phyloP scores from a whole-genome alignment of 2,797 vertebrate genomes.

The Periparus ater region DNA sequence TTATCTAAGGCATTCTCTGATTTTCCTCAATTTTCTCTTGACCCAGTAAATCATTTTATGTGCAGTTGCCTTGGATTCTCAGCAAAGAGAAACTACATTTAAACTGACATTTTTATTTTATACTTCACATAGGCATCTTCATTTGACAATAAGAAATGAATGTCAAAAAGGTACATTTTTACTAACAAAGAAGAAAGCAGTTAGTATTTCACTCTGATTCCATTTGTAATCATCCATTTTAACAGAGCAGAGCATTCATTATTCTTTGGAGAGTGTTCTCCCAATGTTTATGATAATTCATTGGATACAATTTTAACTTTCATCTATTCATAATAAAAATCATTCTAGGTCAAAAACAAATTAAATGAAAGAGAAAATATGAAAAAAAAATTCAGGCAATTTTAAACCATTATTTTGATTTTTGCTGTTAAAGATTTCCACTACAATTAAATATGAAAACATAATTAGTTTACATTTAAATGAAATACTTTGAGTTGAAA shows the following conservation, averaged over 20 bases:
- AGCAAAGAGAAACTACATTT: not conserved
- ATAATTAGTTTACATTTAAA: not conserved
- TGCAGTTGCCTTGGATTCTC: not conserved
- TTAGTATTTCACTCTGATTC: not conserved
- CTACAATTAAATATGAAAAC: not conserved
- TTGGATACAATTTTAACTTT: not conserved
- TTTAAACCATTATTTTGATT: not conserved
- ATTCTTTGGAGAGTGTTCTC: not conserved
- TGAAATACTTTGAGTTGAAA: not conserved
- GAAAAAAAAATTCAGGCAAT: not conserved
- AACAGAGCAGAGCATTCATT: not conserved
- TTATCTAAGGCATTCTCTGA: not conserved
- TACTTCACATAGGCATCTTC: not conserved
- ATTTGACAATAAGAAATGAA: not conserved
- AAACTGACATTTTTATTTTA: not conserved
- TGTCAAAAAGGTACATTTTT: not conserved
- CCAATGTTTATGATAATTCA: not conserved
- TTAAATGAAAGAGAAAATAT: not conserved
- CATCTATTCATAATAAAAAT: not conserved
- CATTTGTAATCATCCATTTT: not conserved
- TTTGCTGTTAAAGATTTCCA: not conserved
- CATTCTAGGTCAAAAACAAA: not conserved
- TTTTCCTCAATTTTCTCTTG: slow-evolving; percentile 13
- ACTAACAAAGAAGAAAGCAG: not conserved
- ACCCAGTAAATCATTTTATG: not conserved